Percentiles rank a stretch among this genome's conserved stretches.
Conservation (phyloP, 2,888 invertebrate genomes). For the Ramazzottius varieornatus region DNA sequence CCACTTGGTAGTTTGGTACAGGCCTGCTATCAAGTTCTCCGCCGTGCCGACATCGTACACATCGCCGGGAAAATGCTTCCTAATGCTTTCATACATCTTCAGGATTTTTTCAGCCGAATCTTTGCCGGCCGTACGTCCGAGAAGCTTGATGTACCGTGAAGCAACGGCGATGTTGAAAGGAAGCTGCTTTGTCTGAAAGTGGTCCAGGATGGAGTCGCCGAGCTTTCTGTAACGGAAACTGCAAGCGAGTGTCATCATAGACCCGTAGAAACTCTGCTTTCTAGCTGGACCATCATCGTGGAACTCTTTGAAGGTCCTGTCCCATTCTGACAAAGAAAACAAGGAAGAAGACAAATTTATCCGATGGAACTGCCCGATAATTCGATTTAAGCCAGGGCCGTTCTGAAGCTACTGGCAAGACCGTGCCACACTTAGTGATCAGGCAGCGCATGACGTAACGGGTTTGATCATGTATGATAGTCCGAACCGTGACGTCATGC, state of each 20-base stretch:
- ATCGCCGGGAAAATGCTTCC: not conserved
- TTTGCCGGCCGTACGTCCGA: not conserved
- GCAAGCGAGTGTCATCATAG: not conserved
- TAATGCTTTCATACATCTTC: not conserved
- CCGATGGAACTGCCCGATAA: not conserved
- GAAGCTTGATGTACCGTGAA: not conserved
- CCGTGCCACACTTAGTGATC: too few relatives aligned
- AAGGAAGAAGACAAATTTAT: not conserved
- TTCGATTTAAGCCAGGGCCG: not conserved
- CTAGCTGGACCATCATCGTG: too few relatives aligned
- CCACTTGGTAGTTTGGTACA: conserved; percentile 39
- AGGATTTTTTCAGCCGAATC: not conserved
- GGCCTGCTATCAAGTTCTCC: conserved; percentile 33
- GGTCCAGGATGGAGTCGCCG: not conserved
- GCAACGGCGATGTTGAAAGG: not conserved
- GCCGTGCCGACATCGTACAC: conserved; percentile 30
- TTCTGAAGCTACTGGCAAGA: too few relatives aligned
- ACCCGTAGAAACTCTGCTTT: not conserved
- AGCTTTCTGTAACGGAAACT: not conserved
- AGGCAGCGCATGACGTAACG: too few relatives aligned
- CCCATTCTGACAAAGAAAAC: not conserved
- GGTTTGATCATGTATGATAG: too few relatives aligned
- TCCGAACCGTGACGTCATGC: too few relatives aligned
- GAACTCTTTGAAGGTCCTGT: not conserved
- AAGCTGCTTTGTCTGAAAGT: not conserved